These are phyloP conservation scores for Microchirus variegatus DNA, from an alignment of 2,797 vertebrate genomes.

Conservation along the genomic window DNA sequence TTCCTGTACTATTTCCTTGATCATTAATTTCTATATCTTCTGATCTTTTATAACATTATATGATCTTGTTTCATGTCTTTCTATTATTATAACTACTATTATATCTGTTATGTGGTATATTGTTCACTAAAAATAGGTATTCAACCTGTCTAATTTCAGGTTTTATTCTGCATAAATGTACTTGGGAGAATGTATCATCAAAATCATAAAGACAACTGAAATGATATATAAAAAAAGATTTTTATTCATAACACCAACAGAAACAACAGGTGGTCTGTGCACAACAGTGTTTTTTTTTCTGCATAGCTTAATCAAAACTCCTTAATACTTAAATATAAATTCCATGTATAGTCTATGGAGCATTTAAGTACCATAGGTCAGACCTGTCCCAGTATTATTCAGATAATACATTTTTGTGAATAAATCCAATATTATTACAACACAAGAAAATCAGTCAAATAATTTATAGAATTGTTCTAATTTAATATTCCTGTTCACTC, in stretches of 20 bases:
- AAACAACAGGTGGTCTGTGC: conserved; percentile 48
- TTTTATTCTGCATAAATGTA: not conserved
- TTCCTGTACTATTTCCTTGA: no score
- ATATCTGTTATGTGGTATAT: no score
- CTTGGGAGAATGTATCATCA: not conserved
- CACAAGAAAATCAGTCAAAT: conserved; percentile 59
- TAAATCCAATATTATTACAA: conserved; percentile 60
- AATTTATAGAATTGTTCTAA: conserved; percentile 70
- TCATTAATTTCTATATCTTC: no score
- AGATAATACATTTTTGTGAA: conserved; percentile 53
- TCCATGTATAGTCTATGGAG: conserved; percentile 42
- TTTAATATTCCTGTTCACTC: conserved; percentile 34
- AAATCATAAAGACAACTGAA: conserved; percentile 44
- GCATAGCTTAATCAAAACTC: conserved; percentile 55
- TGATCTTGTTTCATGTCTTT: no score
- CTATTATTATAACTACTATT: no score
- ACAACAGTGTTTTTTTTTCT: conserved; percentile 70
- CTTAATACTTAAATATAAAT: conserved; percentile 70
- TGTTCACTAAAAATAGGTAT: no score
- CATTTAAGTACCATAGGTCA: conserved; percentile 58
- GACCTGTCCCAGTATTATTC: conserved; percentile 57
- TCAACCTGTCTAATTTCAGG: no score
- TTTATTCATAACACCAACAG: conserved; percentile 73
- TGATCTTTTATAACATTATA: no score
- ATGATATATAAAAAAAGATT: conserved; percentile 38